A percentile compares a stretch with the other conserved stretches of the same genome.
phyloP scores from a whole-genome alignment of 1,140 invertebrate species.

The Colletes gigas region DNA sequence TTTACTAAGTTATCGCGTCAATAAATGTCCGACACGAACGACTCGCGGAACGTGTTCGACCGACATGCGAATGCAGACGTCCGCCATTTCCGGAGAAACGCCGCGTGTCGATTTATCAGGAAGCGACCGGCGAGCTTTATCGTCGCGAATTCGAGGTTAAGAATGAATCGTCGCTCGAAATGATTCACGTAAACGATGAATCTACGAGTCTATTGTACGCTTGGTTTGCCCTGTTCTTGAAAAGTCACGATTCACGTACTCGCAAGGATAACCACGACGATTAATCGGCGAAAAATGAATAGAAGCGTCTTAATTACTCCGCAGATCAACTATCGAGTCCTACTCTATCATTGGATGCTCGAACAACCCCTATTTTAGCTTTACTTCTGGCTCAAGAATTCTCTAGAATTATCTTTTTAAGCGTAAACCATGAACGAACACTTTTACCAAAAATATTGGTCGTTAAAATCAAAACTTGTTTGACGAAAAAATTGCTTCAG shows the following conservation, averaged over 20 bases:
- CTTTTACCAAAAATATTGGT: no score
- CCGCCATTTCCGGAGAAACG: conserved; percentile 55
- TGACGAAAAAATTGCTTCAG: no score
- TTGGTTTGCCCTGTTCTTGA: conserved; percentile 20
- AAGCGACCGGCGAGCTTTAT: conserved; percentile 27
- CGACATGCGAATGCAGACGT: conserved; percentile 28
- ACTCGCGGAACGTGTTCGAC: conserved; percentile 40
- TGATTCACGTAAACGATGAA: conserved; percentile 39
- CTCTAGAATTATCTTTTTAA: no score
- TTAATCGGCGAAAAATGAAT: no score
- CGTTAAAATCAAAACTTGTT: no score
- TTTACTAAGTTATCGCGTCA: conserved; percentile 63
- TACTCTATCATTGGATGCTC: no score
- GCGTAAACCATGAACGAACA: no score
- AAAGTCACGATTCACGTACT: background rate
- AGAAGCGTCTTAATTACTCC: no score
- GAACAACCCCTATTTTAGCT: no score
- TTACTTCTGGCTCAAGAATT: no score
- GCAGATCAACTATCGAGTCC: no score
- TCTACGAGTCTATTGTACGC: background rate
- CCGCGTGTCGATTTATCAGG: conserved; percentile 50
- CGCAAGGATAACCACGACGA: background rate
- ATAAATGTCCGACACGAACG: conserved; percentile 53
- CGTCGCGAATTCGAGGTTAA: conserved; percentile 43
- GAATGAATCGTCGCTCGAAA: conserved; percentile 27